Base-by-base conservation (phyloP, 2,113 vertebrate genomes). In the Rhipidura dahli region DNA sequence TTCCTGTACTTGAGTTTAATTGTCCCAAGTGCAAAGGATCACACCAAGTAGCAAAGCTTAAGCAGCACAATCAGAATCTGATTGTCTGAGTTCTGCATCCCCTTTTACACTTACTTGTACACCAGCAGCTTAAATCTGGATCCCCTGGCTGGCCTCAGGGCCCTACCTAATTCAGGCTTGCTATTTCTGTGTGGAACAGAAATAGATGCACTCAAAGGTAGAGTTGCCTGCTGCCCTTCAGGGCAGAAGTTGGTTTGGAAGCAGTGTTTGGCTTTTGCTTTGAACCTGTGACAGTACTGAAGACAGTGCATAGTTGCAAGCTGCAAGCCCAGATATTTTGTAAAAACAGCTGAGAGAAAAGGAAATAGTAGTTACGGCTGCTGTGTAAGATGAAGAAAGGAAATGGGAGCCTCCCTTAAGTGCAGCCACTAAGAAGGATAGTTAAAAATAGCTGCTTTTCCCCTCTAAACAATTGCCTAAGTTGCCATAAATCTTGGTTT, bases 371-470 rank as follows among this genome's bases (percentile, higher is more conserved):
- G 63, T 82, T 96, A 90, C 0, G 18, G 69, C 83, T 50, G 63
- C 85, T 91, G n/a, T 42, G 5, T 68, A 87, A 96, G 82, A 63
- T 37, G 78, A 91, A 73, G 87, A 96, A 85, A 95, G 96, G 96
- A 96, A 97, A 88, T n/a, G 93, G 95, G 96, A 96, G 68, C 75
- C 92, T 97, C 96, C 96, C 95, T 94, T 64, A 77, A 93, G 66
- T 60, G 68, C 79, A 83, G 75, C 85, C 75, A 71, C 87, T 92
- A 78, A 78, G 87, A 73, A 93, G 70, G 66, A 66, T 64, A 77
- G 82, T 88, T 96, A 88, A 96, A 96, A 95, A 97, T 97, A 97
- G 83, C 87, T 70, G 31, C 71, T 86, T 95, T 90, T 73, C 42
- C 66, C 37, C 53, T 96, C 53, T 51, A 77, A 95, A 90, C 68